Evolutionary conservation across 1,140 invertebrate species (phyloP).

Genomic region (Dendroctonus ponderosae): DNA sequence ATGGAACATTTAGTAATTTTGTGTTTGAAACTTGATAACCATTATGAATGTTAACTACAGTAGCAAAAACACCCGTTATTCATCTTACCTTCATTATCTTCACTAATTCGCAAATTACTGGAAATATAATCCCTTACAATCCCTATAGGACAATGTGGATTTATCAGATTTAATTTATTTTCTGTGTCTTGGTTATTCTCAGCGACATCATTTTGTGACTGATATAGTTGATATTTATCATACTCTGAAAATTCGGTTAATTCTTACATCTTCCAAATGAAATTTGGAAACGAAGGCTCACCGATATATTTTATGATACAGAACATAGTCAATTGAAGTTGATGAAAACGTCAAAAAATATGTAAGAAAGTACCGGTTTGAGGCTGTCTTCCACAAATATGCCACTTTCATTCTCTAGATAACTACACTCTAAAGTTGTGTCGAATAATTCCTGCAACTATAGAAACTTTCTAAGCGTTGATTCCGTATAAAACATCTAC

Average conservation of each 20-base stretch:
- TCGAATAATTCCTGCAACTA: too few species aligned
- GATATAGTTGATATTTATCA: background rate
- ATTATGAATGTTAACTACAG: background rate
- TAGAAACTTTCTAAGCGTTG: too few species aligned
- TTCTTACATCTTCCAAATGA: background rate
- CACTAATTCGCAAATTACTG: constrained; percentile 1
- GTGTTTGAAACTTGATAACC: too few species aligned
- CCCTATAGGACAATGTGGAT: constrained; percentile 3
- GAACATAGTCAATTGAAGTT: background rate
- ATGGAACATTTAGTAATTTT: too few species aligned
- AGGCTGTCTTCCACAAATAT: too few species aligned
- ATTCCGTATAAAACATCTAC: too few species aligned
- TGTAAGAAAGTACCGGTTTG: too few species aligned
- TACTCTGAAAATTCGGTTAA: background rate
- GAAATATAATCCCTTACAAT: constrained; percentile 4
- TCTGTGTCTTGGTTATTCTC: background rate
- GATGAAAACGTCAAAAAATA: too few species aligned
- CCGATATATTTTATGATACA: constrained; percentile 3
- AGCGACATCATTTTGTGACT: background rate
- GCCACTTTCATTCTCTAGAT: too few species aligned
- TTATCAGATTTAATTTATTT: background rate
- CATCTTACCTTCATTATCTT: background rate
- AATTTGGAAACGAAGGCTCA: background rate
- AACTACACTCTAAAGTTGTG: too few species aligned
- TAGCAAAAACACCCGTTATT: background rate